Conservation (phyloP, 1,140 invertebrate genomes). For the Nixonia krombeini region DNA sequence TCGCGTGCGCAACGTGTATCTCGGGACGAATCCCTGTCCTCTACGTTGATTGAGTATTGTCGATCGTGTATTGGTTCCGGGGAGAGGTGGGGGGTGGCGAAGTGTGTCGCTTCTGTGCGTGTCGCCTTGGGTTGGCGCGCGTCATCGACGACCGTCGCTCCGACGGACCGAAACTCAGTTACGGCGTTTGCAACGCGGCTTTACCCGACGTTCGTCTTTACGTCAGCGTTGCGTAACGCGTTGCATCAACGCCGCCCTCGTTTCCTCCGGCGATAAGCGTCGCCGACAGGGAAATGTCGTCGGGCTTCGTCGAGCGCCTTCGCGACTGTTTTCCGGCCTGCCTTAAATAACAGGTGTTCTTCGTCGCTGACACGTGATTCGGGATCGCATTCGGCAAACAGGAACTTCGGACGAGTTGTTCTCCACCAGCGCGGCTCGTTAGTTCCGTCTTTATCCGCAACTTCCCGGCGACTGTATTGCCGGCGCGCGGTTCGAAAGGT, state of each 20-base stretch:
- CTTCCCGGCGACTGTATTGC: no score
- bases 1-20: background rate
- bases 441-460: no score
- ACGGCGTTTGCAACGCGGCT: no score
- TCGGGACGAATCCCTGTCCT: background rate
- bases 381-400: no score
- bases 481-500: no score
- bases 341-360: no score
- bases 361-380: no score
- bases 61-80: no score
- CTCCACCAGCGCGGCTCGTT: no score
- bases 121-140: conserved; percentile 22
- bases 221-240: background rate
- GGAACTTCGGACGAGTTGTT: no score
- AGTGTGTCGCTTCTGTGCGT: background rate
- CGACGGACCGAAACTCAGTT: background rate
- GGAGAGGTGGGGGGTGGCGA: background rate
- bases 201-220: background rate
- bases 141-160: background rate
- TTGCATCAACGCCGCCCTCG: background rate
- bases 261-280: background rate
- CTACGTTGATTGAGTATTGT: background rate
- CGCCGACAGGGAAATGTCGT: background rate
- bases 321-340: no score
- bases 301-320: no score